Percentiles rank a stretch among this genome's conserved stretches.
Conservation (phyloP, 2,113 vertebrate species). For the Lanius ludovicianus region DNA sequence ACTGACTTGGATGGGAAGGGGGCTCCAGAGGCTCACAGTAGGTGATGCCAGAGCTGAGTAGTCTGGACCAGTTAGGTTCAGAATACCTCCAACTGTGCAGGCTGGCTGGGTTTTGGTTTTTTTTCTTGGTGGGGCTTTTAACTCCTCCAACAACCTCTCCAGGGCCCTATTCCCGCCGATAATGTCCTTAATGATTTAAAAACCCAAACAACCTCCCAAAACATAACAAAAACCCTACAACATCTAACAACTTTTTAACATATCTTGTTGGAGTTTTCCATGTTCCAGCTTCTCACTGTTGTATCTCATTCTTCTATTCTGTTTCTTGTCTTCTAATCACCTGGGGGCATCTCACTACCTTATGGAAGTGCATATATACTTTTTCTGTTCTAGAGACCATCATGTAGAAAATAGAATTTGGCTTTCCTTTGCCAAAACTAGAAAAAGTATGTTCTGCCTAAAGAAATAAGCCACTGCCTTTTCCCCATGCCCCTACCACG, state of each 20-base stretch:
- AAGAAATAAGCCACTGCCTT: not conserved
- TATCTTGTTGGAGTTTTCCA: not conserved
- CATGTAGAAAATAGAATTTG: rapidly evolving
- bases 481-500: not conserved
- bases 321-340: not conserved
- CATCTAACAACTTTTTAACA: not conserved
- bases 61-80: not conserved
- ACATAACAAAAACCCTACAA: not conserved
- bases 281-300: not conserved
- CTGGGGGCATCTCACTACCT: not conserved
- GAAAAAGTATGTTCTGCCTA: not conserved
- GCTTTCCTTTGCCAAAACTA: not conserved
- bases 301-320: not conserved
- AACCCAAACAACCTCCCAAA: not conserved
- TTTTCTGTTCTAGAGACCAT: not conserved
- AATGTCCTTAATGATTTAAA: not conserved
- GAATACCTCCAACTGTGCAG: not conserved
- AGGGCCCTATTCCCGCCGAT: not conserved
- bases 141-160: not conserved
- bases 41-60: not conserved
- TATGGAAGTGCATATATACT: not conserved
- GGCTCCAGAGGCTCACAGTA: not conserved
- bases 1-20: not conserved
- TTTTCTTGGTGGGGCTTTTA: not conserved
- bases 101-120: not conserved